Evolutionary conservation across 2,888 invertebrate genomes (phyloP).

Genomic region (Acheta domesticus): DNA sequence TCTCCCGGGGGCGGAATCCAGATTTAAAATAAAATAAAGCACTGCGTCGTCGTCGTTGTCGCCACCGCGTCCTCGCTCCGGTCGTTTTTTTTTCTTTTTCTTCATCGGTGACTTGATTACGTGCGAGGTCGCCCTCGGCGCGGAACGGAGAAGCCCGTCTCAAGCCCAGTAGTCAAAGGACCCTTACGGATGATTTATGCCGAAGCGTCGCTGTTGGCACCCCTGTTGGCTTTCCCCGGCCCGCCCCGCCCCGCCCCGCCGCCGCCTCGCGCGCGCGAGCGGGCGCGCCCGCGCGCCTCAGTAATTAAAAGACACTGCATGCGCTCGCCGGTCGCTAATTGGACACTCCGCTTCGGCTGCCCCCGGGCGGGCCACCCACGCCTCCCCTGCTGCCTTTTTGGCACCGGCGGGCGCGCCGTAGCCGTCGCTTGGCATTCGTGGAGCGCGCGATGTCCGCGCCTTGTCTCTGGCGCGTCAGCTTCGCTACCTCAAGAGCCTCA

Average conservation of each 20-base stretch:
- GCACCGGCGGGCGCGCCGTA: no score
- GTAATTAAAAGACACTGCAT: slow-evolving; percentile 9
- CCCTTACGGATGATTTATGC: slow-evolving; percentile 1
- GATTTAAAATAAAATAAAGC: background rate
- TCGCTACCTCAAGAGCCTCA: no score
- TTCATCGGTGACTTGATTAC: no score
- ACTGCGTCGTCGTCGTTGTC: background rate
- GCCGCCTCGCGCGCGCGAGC: no score
- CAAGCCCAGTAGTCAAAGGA: slow-evolving; percentile 7
- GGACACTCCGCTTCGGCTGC: background rate
- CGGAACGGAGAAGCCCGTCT: background rate
- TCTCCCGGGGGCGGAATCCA: background rate
- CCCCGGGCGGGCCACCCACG: background rate
- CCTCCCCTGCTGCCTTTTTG: no score
- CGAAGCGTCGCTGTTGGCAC: background rate
- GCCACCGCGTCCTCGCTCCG: background rate
- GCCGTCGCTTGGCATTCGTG: no score
- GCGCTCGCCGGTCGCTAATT: background rate
- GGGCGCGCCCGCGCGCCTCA: no score
- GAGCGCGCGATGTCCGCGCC: no score
- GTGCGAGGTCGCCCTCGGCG: no score
- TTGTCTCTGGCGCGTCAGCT: no score
- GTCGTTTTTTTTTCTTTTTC: no score
- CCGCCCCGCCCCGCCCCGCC: no score
- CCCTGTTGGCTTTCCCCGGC: background rate